phyloP scores from a whole-genome alignment of 2,113 vertebrate genomes.

The Nibea coibor region DNA sequence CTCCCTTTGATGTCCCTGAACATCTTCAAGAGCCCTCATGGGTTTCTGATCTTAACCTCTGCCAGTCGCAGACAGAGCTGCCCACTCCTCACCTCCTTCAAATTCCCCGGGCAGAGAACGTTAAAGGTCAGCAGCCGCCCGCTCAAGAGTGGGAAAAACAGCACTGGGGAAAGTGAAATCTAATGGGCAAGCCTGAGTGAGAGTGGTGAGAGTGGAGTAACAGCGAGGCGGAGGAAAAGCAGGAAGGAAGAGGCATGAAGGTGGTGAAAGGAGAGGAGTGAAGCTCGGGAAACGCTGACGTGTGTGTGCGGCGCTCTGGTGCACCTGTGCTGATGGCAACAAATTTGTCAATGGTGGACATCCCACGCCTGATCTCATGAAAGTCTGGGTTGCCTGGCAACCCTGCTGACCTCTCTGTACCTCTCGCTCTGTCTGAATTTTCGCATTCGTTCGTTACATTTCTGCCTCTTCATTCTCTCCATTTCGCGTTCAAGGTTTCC shows the following conservation, averaged over 20 bases:
- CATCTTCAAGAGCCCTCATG: conserved; percentile 22
- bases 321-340: conserved; percentile 65
- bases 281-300: conserved; percentile 16
- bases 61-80: background rate
- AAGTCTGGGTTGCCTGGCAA: conserved; percentile 84
- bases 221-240: background rate
- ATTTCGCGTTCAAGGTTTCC: conserved; percentile 26
- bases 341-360: conserved; percentile 77
- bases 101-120: conserved; percentile 10
- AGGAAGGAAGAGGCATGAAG: background rate
- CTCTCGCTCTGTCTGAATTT: conserved; percentile 29
- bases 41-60: conserved; percentile 39
- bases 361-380: conserved; percentile 76
- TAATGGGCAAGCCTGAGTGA: background rate
- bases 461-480: background rate
- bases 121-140: conserved; percentile 36
- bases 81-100: background rate
- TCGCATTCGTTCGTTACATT: conserved; percentile 31
- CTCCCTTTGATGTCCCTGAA: conserved; percentile 39
- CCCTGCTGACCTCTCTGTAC: conserved; percentile 40
- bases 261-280: background rate
- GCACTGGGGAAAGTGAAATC: background rate
- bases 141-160: background rate
- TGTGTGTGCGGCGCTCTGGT: conserved; percentile 58
- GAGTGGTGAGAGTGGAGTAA: background rate